A percentile compares a stretch with the other conserved stretches of the same genome.
These are phyloP conservation scores for Chloropsis cyanopogon DNA, from an alignment of 2,113 vertebrate species.

Conservation along the genomic window DNA sequence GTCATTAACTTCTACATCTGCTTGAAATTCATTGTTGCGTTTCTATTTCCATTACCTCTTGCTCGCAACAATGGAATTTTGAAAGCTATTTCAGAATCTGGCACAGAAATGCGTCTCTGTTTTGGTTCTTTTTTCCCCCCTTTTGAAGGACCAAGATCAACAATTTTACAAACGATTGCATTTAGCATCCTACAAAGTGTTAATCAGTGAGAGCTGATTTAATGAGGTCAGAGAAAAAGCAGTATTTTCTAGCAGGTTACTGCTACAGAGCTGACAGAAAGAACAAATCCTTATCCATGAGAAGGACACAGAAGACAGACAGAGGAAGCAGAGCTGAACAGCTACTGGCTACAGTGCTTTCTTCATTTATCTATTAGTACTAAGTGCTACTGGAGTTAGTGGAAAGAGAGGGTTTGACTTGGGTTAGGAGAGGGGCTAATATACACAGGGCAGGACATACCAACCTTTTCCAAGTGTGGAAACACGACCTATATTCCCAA, in stretches of 20 bases:
- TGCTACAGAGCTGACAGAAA: constrained; percentile 68
- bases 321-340: constrained; percentile 78
- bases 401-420: constrained; percentile 88
- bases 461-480: constrained; percentile 99
- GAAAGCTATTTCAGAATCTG: constrained; percentile 34
- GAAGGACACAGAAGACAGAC: constrained; percentile 80
- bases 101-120: neutral
- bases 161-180: constrained; percentile 47
- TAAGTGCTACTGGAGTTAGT: constrained; percentile 91
- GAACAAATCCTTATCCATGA: constrained; percentile 73
- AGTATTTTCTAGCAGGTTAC: constrained; percentile 70
- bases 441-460: constrained; percentile 99
- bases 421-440: constrained; percentile 96
- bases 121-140: neutral
- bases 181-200: constrained; percentile 66
- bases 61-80: constrained; percentile 29
- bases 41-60: constrained; percentile 35
- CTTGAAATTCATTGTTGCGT: constrained; percentile 27
- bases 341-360: constrained; percentile 79
- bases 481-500: constrained; percentile 99
- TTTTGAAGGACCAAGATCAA: constrained; percentile 59
- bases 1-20: neutral
- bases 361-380: constrained; percentile 81
- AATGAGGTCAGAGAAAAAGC: constrained; percentile 67
- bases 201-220: constrained; percentile 69